These are phyloP conservation scores for Salvelinus fontinalis DNA, from an alignment of 2,113 vertebrate species.

Conservation along the genomic window DNA sequence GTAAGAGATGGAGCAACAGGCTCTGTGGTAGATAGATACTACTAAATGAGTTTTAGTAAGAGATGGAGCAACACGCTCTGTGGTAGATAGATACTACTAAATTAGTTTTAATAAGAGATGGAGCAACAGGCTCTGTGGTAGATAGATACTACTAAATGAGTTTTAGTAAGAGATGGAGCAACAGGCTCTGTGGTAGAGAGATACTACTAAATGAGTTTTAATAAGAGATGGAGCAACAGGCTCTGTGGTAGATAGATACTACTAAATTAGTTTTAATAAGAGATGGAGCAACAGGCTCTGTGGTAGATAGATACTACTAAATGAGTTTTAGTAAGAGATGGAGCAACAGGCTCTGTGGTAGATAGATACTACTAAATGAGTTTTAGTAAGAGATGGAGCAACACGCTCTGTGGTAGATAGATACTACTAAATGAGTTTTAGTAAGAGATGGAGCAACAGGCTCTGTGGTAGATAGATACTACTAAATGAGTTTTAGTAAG, in stretches of 20 bases:
- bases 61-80: constrained; percentile 11
- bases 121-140: constrained; percentile 15
- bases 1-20: background rate
- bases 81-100: constrained; percentile 8
- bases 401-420: constrained; percentile 5
- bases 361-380: constrained; percentile 1
- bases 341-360: constrained; percentile 14
- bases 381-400: background rate
- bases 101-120: background rate
- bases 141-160: constrained; percentile 7
- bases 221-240: background rate
- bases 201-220: constrained; percentile 4
- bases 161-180: background rate
- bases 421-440: constrained; percentile 1
- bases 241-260: constrained; percentile 7
- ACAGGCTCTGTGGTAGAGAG: constrained; percentile 2
- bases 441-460: background rate
- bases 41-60: background rate
- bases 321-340: background rate
- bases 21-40: constrained; percentile 8
- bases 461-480: constrained; percentile 5
- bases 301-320: constrained; percentile 9
- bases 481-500: background rate
- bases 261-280: background rate
- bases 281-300: constrained; percentile 12